Evolutionary conservation across 2,797 vertebrate genomes (phyloP), one percentile per base, ranked within the genome.

Genomic region (Simalia tracyae): DNA sequence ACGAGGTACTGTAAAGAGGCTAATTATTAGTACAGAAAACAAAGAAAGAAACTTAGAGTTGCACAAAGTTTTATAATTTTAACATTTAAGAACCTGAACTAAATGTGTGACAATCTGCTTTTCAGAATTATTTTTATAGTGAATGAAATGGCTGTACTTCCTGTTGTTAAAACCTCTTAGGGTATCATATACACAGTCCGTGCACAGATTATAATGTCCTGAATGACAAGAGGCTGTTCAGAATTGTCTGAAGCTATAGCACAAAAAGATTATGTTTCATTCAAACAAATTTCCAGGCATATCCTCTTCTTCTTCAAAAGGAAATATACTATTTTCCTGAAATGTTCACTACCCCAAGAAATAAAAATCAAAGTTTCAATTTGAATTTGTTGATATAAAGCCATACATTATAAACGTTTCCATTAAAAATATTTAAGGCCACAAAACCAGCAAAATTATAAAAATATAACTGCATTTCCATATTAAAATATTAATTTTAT

Each of bases 111-210:
- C 42, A 54, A 89, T 91, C 63, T 94, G 93, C 85, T 95, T 92
- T 93, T 95, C 91, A 94, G 57, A 89, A 95, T 57, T 95, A 89
- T 89, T 96, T 95, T 94, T 97, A 93, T 87, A 90, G 87, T 36
- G 90, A 87, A 87, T 94, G 85, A 96, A 97, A 96, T 54, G 86
- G 89, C 94, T 95, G 94, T 91, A 95, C 93, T 95, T 97, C 95
- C 95, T 95, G 86, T 95, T 96, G 95, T 93, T 96, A 95, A 95
- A 91, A 96, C 89, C 92, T 95, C 95, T 87, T 76, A 7, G 89
- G 95, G 84, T 92, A 91, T 93, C 87, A 92, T 96, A 94, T 26
- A 26, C 7, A 94, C 89, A 92, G 36, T 86, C 96, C 96, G 91
- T 95, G 92, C 90, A 95, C 85, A 96, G 94, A 92, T 87, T 95